phyloP scores from a whole-genome alignment of 2,113 vertebrate genomes.

The Sturnira hondurensis region DNA sequence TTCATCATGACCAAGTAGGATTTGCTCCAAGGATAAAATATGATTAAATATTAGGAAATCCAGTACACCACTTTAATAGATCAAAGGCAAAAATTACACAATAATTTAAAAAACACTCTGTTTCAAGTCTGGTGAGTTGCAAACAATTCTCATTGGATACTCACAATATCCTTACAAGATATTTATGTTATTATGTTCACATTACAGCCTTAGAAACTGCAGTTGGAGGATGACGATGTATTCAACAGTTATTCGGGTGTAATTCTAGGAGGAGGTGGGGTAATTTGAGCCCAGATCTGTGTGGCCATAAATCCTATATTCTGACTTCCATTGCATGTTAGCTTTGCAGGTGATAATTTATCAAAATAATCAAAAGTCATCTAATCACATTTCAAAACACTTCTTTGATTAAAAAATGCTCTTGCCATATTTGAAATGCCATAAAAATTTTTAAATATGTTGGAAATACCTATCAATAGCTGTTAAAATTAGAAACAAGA shows the following conservation, averaged over 20 bases:
- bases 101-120: not conserved
- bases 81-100: constrained; percentile 33
- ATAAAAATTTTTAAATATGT: not conserved
- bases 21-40: constrained; percentile 28
- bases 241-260: not conserved
- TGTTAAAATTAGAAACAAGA: constrained; percentile 1
- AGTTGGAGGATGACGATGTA: not conserved
- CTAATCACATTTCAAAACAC: not conserved
- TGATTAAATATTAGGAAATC: not conserved
- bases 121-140: not conserved
- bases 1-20: not conserved
- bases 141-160: not conserved
- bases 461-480: not conserved
- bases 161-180: not conserved
- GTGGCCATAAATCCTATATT: not conserved
- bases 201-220: not conserved
- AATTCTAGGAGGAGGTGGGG: not conserved
- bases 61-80: constrained; percentile 11
- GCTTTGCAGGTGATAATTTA: not conserved
- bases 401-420: not conserved
- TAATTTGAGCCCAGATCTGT: not conserved
- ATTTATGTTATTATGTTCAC: not conserved
- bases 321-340: not conserved
- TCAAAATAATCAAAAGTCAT: not conserved
- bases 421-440: not conserved